Evolutionary conservation across 2,797 vertebrate species (phyloP).

Genomic region (Sebastes oblongus): DNA sequence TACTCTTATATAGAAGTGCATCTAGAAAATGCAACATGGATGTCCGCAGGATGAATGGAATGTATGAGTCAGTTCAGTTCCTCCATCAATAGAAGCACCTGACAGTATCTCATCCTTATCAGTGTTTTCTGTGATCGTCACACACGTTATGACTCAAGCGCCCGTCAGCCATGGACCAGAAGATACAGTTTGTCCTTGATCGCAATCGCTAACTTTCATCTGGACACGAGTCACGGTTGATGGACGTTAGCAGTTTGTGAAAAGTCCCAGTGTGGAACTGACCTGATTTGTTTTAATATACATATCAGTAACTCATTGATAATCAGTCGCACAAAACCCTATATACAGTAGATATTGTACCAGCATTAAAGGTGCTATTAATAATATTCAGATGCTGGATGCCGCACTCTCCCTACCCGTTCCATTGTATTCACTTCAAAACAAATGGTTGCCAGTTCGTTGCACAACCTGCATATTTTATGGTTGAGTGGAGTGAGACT

Average conservation of each 20-base stretch:
- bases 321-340: background rate
- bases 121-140: background rate
- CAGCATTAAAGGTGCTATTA: too few relatives aligned
- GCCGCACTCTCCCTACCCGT: too few relatives aligned
- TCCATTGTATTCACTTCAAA: too few relatives aligned
- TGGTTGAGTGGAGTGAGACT: too few relatives aligned
- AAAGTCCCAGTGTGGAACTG: slow-evolving; percentile 14
- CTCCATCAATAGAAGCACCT: background rate
- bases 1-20: background rate
- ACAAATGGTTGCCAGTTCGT: too few relatives aligned
- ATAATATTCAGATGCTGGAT: too few relatives aligned
- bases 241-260: background rate
- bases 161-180: background rate
- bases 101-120: slow-evolving; percentile 19
- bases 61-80: slow-evolving; percentile 5
- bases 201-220: background rate
- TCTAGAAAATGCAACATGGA: background rate
- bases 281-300: background rate
- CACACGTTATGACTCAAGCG: slow-evolving; percentile 11
- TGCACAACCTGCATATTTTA: too few relatives aligned
- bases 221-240: background rate
- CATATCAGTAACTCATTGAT: background rate
- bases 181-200: background rate
- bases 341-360: background rate
- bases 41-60: background rate